A percentile compares a stretch with the other conserved stretches of the same genome.
phyloP scores from a whole-genome alignment of 2,797 vertebrate genomes.

The Amblyraja radiata region DNA sequence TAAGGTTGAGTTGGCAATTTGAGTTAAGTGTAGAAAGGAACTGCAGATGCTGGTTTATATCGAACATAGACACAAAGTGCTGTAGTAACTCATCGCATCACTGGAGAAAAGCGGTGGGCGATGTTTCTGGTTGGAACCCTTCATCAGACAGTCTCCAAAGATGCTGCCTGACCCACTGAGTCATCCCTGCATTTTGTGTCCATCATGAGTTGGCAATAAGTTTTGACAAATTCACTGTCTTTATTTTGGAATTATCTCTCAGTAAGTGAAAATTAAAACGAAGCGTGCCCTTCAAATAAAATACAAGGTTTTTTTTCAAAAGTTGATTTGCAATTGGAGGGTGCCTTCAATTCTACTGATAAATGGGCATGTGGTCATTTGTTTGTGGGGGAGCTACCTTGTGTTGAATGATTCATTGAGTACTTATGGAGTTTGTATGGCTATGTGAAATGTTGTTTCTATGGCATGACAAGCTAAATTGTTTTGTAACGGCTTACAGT shows the following conservation, averaged over 20 bases:
- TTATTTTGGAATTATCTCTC: neutral
- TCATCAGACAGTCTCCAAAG: too few relatives aligned
- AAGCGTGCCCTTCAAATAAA: neutral
- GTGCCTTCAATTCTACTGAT: neutral
- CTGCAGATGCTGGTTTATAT: too few relatives aligned
- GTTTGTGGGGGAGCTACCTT: neutral
- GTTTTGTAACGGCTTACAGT: neutral
- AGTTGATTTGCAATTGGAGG: neutral
- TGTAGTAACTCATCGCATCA: too few relatives aligned
- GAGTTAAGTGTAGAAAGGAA: too few relatives aligned
- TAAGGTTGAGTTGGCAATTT: neutral
- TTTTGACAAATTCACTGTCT: too few relatives aligned
- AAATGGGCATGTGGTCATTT: neutral
- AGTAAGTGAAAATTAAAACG: neutral
- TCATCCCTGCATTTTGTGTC: too few relatives aligned
- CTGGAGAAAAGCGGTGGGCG: too few relatives aligned
- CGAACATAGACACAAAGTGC: too few relatives aligned
- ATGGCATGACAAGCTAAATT: neutral
- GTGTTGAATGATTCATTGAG: neutral
- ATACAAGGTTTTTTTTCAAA: neutral
- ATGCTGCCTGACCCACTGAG: too few relatives aligned
- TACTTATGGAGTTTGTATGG: neutral
- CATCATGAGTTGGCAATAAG: neutral
- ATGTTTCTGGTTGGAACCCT: too few relatives aligned
- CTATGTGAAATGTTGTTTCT: neutral